Evolutionary conservation across 53 echinoderm and acorn worm genomes (phyloP), one percentile per base, ranked within the genome.

Genomic region (Stichopus horrens): DNA sequence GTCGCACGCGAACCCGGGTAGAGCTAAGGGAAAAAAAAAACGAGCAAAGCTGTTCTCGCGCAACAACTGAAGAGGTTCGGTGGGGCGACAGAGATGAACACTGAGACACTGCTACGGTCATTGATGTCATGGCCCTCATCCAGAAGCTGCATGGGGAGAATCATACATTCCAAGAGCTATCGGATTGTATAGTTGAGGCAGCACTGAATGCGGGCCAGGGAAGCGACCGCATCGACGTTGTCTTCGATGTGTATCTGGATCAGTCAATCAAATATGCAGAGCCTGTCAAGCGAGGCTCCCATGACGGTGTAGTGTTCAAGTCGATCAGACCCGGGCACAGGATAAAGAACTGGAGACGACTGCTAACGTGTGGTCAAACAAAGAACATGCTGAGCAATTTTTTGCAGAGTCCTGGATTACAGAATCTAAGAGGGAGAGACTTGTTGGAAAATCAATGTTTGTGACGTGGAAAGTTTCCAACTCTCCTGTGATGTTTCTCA

Each of bases 311-410:
- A 14, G 63, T 21, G 53, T 58, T 79, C 21, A 57, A 65, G 58
- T 55, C n/a, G 9, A 82, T 81, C 57, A 57, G 37, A 77, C 23
- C 89, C 21, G 89, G 82, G 52, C 82, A 89, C 66, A 89, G 53
- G n/a, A n/a, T n/a, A n/a, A 73, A 83, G 74, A 52, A 90, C 16
- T 90, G 90, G 90, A 86, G 76, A 53, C 19, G 55, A 65, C 57
- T 65, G 21, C 56, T 90, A 54, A 63, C 19, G 18, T 53, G 74
- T 51, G 53, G 63, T 74, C 13, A 55, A 20, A 88, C 53, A 8
- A 76, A 76, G 23, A 76, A 16, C 18, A 76, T 5, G 23, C 76
- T 88, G 76, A 83, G 58, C 82, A 65, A 23, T 14, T 89, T 60
- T 54, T 6, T 74, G 16, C 60, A 60, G 14, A 21, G 5, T 6